Base-by-base conservation (phyloP, 2,797 vertebrate species). In the Phylloscopus collybita region DNA sequence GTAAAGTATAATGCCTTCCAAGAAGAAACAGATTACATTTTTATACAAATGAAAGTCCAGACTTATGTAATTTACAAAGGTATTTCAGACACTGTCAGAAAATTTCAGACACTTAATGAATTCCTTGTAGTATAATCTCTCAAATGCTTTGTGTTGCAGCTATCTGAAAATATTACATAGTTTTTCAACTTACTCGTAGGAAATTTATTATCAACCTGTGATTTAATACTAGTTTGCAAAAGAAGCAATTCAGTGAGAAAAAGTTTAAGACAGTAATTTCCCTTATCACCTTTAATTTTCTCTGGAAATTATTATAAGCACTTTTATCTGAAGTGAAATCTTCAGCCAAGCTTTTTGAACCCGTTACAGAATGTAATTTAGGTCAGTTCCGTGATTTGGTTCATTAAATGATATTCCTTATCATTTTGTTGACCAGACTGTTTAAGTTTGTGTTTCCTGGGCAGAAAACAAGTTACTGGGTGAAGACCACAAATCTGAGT, bases 1-100 rank as follows among this genome's bases (percentile, higher is more conserved):
- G 76, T 86, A 96, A 92, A 93, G 80, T 92, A 86, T 65, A 94
- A 32, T 83, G 18, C 70, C 66, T 93, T 92, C 60, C 74, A 80
- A 90, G 57, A 95, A 71, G 36, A 11, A 88, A 44, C 59, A 66
- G 49, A 89, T 87, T 93, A 79, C 23, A 25, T 64, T 96, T 94
- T 93, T 93, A 83, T 70, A 53, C 73, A 95, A 97, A 93, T 76
- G 94, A 70, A 95, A 78, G 72, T 90, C 83, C 54, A 70, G 34
- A 49, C 29, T 93, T 92, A 51, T 86, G 67, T 86, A 47, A 95
- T 87, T 92, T 96, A 78, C 76, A 50, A 81, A 89, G 53, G 40
- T 76, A 74, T 93, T 86, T 88, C 54, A 81, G 83, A 80, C 74
- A 53, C 47, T 92, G 72, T 89, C 40, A 93, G 51, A 91, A 93